Evolutionary conservation across 2,113 vertebrate genomes (phyloP), one percentile per base, ranked within the genome.

Genomic region (Vulpes vulpes): DNA sequence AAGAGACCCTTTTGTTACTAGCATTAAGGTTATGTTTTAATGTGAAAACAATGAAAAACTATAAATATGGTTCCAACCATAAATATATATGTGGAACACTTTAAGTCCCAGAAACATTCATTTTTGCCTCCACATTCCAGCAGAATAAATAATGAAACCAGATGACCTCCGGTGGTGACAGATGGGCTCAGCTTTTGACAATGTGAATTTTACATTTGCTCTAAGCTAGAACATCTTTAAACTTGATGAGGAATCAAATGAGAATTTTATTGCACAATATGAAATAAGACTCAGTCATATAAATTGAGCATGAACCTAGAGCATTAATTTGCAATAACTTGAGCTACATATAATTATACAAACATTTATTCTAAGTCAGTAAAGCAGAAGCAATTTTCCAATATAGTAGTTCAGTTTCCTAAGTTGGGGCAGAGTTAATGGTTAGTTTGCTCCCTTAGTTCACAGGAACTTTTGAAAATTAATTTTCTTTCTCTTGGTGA

Each of bases 141-240:
- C 55, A 93, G 53, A 91, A 67, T 93, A 94, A 85, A 55, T 59
- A 89, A 86, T 69, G 82, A 97, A 96, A 89, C n/a, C 65, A 95
- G 23, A 87, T 83, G 85, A 94, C 95, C 49, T 92, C 38, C 15
- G 1, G 51, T 62, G n/a, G 23, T 89, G 49, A 94, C 23, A 89
- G 65, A 91, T 71, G 83, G 51, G 16, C 59, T 94, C 38, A 53
- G 32, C 60, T 95, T 97, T 93, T 95, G 30, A 94, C 49, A 80
- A 67, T 79, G 27, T 81, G 49, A 96, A 79, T 78, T 30, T 67
- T 73, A 60, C 30, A 95, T 92, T 93, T 57, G 12, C 65, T 79
- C 32, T 89, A 91, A 91, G 79, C 73, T 87, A 92, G 17, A 96
- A 78, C 30, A 69, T 91, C 59, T 97, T 88, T 96, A 97, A 97